These are phyloP conservation scores for Sesia apiformis DNA, from an alignment of 2,888 invertebrate species.

Conservation along the genomic window DNA sequence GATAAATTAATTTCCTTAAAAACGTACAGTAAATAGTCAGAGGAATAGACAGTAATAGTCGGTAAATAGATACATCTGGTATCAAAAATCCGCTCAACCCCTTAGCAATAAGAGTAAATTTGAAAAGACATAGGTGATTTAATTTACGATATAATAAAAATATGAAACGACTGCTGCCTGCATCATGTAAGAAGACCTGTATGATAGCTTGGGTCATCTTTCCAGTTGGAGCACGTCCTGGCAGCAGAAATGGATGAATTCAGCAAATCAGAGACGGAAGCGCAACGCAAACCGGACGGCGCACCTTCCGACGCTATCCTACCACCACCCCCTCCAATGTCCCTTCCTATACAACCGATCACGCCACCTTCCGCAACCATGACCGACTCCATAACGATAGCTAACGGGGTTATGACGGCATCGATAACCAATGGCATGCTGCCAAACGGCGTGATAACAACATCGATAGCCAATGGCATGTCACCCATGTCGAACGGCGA, in stretches of 20 bases:
- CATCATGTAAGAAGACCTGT: no score
- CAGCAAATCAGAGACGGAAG: slow-evolving; percentile 47
- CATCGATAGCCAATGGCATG: slow-evolving; percentile 11
- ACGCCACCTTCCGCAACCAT: slow-evolving; percentile 30
- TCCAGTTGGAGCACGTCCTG: slow-evolving; percentile 58
- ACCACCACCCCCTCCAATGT: slow-evolving; percentile 42
- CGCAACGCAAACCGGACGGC: slow-evolving; percentile 60
- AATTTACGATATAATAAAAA: no score
- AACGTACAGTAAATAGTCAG: no score
- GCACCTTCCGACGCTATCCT: slow-evolving; percentile 59
- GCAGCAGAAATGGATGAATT: slow-evolving; percentile 61
- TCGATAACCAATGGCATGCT: slow-evolving; percentile 20
- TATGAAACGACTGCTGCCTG: no score
- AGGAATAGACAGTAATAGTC: no score
- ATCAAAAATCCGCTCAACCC: no score
- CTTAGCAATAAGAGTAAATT: no score
- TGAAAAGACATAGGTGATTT: no score
- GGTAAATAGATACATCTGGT: no score
- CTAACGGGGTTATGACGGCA: slow-evolving; percentile 30
- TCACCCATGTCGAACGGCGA: slow-evolving; percentile 28
- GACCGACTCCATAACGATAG: slow-evolving; percentile 23
- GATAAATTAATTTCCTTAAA: no score
- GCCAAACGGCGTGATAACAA: slow-evolving; percentile 4
- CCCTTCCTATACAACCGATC: slow-evolving; percentile 42
- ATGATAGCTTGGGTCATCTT: background rate